Conservation (phyloP, 2,888 invertebrate species). For the Eupithecia dodoneata region DNA sequence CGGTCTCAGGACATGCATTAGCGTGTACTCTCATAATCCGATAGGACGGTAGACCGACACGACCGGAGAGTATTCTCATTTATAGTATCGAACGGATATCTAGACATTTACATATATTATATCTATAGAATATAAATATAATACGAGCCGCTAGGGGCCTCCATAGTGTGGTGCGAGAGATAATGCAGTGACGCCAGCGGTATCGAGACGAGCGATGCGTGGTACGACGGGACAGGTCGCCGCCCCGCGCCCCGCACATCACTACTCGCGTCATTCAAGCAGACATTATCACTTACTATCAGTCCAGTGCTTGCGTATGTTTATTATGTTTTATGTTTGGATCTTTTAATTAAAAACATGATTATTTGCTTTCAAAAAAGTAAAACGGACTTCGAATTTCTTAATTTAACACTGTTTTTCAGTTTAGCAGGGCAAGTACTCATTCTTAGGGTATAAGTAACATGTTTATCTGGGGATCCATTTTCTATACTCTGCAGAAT, state of each 20-base stretch:
- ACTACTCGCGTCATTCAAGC: conserved; percentile 23
- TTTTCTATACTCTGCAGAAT: too few relatives aligned
- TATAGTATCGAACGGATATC: not conserved
- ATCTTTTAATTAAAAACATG: not conserved
- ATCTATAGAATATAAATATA: not conserved
- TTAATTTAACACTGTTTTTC: too few relatives aligned
- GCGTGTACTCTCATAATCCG: too few relatives aligned
- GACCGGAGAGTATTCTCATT: not conserved
- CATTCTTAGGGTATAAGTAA: too few relatives aligned
- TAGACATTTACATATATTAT: too few relatives aligned
- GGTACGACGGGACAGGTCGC: conserved; percentile 6
- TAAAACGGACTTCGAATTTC: too few relatives aligned
- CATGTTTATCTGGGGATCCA: too few relatives aligned
- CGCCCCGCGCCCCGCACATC: conserved; percentile 17
- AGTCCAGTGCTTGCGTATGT: not conserved
- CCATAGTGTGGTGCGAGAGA: not conserved
- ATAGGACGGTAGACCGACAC: too few relatives aligned
- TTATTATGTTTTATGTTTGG: not conserved
- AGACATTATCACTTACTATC: conserved; percentile 12
- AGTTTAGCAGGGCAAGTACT: too few relatives aligned
- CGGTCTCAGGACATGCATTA: too few relatives aligned
- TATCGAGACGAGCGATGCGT: not conserved
- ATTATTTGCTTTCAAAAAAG: too few relatives aligned
- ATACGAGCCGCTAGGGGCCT: not conserved
- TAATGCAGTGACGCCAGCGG: conserved; percentile 18